Percentiles rank a stretch among this genome's conserved stretches.
Conservation (phyloP, 2,888 invertebrate species). For the Tupiocoris notatus region DNA sequence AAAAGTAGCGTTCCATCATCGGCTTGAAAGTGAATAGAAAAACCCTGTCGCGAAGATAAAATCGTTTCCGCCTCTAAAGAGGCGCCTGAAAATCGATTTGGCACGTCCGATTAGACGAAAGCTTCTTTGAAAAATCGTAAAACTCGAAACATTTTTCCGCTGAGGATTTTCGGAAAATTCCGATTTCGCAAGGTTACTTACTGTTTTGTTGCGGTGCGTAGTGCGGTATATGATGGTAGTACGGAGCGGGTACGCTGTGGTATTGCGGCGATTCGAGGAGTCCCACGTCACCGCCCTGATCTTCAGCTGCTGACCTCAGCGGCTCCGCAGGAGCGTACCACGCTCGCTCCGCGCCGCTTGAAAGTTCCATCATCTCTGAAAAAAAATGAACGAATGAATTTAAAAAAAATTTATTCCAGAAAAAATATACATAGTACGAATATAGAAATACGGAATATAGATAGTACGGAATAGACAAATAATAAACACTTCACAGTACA, state of each 20-base stretch:
- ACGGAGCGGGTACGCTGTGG: constrained; percentile 45
- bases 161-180: too few relatives aligned
- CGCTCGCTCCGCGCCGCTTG: constrained; percentile 41
- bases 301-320: constrained; percentile 33
- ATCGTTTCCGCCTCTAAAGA: background rate
- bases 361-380: constrained; percentile 46
- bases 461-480: too few relatives aligned
- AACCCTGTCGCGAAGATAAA: background rate
- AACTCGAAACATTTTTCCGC: too few relatives aligned
- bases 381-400: background rate
- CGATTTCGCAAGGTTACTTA: constrained; percentile 43
- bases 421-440: too few relatives aligned
- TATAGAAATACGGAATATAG: too few relatives aligned
- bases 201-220: constrained; percentile 47
- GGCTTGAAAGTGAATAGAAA: background rate
- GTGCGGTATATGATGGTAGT: constrained; percentile 47
- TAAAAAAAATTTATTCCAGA: too few relatives aligned
- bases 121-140: too few relatives aligned
- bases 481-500: too few relatives aligned
- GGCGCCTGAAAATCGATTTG: background rate
- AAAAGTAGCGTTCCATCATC: background rate
- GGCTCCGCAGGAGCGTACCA: constrained; percentile 42
- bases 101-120: background rate
- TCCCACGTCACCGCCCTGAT: constrained; percentile 37
- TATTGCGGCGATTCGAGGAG: constrained; percentile 46